phyloP scores from a whole-genome alignment of 2,113 vertebrate genomes.

The human (Homo sapiens) region GRCh38 chr1:46611501-46612000 shows the following conservation, averaged over 20 bases:
- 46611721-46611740: neutral
- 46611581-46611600: neutral
- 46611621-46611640: neutral
- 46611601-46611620: neutral
- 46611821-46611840: neutral
- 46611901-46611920: constrained; percentile 39
- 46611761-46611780: neutral
- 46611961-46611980: neutral
- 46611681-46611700: neutral
- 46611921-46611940: constrained; percentile 39
- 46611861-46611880: constrained; percentile 54
- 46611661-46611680: neutral
- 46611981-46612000: neutral
- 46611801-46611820: neutral
- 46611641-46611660: neutral
- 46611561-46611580: neutral
- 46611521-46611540: neutral
- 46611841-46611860: neutral
- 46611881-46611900: constrained; percentile 19
- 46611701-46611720: neutral
- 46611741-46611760: neutral
- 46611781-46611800: constrained; percentile 7
- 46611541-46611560: neutral
- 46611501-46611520: neutral
- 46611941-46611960: neutral